phyloP scores from a whole-genome alignment of 1,140 invertebrate genomes.

The Lasioglossum baleicum region DNA sequence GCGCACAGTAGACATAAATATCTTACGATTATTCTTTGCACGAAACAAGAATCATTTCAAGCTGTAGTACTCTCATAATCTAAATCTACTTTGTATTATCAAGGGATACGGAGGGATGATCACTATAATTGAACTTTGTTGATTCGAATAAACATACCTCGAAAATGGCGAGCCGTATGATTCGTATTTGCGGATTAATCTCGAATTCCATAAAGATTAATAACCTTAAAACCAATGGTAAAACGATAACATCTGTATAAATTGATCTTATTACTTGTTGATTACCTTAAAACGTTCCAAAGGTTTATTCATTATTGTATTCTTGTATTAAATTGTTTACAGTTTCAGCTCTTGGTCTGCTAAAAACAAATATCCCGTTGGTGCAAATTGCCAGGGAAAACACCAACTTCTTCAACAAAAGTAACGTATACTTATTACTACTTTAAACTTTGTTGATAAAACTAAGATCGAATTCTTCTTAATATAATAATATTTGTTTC shows the following conservation, averaged over 20 bases:
- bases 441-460: neutral
- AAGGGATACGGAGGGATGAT: no score
- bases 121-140: no score
- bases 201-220: neutral
- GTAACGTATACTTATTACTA: conserved; percentile 69
- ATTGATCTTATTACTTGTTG: neutral
- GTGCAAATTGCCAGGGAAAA: conserved; percentile 56
- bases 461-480: neutral
- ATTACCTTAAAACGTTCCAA: neutral
- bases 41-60: no score
- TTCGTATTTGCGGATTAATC: neutral
- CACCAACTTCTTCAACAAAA: conserved; percentile 81
- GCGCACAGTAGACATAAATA: no score
- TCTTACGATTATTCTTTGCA: no score
- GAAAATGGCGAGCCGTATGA: conserved; percentile 30
- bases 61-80: no score
- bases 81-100: no score
- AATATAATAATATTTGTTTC: conserved; percentile 28
- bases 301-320: neutral
- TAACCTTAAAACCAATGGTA: conserved; percentile 26
- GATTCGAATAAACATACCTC: no score
- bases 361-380: conserved; percentile 53
- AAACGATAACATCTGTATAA: neutral
- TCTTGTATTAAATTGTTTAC: conserved; percentile 17
- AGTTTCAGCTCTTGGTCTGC: conserved; percentile 37